Evolutionary conservation across 2,888 invertebrate genomes (phyloP).

Genomic region (Hirtodrosophila trivittata): DNA sequence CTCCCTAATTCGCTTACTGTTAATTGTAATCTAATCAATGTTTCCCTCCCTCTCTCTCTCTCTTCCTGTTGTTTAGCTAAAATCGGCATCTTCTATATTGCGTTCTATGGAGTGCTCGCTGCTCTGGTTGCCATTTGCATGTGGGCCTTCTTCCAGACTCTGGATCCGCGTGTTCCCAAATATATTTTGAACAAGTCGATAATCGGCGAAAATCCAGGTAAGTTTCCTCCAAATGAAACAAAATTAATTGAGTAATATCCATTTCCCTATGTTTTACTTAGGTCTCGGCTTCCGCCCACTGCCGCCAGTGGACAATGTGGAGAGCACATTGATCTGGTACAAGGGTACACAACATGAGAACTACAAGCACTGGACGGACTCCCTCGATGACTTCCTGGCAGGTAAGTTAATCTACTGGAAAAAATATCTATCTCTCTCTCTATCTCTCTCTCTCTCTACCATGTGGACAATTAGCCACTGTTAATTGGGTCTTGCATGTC

Average conservation of each 20-base stretch:
- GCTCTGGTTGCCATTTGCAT: constrained; percentile 97
- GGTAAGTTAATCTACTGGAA: constrained; percentile 87
- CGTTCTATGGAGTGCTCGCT: constrained; percentile 95
- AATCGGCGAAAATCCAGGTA: constrained; percentile 96
- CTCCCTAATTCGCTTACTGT: constrained; percentile 23
- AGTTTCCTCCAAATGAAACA: neutral
- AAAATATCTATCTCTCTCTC: no score
- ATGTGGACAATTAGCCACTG: no score
- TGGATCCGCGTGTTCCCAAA: constrained; percentile 94
- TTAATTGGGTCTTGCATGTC: no score
- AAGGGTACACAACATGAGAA: constrained; percentile 91
- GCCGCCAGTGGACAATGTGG: constrained; percentile 93
- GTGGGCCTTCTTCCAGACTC: constrained; percentile 95
- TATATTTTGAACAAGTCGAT: constrained; percentile 94
- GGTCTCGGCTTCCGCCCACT: constrained; percentile 96
- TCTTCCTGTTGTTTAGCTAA: no score
- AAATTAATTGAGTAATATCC: no score
- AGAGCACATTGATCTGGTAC: constrained; percentile 98
- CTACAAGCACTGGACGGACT: constrained; percentile 91
- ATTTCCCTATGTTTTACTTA: constrained; percentile 63
- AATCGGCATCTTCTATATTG: constrained; percentile 96
- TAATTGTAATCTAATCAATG: constrained; percentile 38
- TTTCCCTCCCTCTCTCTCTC: no score
- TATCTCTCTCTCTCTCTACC: no score
- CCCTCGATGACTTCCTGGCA: constrained; percentile 90